These are phyloP conservation scores for Lottia gigantea DNA, from an alignment of 2,888 invertebrate species.

Conservation along the genomic window DNA sequence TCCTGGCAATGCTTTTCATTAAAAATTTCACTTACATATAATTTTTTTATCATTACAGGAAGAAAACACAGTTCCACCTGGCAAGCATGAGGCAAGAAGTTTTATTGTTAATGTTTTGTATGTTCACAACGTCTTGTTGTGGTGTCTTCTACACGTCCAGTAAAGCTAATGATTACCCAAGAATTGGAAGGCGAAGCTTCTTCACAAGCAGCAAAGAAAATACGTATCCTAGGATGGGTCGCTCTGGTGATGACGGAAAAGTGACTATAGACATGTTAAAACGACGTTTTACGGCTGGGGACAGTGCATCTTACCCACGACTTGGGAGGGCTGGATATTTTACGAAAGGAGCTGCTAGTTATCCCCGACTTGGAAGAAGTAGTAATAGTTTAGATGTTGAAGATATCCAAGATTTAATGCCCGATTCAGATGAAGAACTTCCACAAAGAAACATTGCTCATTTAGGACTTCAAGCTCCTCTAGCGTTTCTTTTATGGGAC, in stretches of 20 bases:
- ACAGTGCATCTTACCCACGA: background rate
- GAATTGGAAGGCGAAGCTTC: constrained; percentile 33
- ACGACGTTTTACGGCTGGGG: background rate
- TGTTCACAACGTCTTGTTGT: constrained; percentile 23
- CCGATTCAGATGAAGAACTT: background rate
- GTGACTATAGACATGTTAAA: background rate
- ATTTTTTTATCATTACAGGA: too few species aligned
- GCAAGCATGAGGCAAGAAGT: constrained; percentile 19
- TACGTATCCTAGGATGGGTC: constrained; percentile 34
- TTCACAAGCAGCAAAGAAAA: constrained; percentile 31
- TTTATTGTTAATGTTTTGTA: constrained; percentile 23
- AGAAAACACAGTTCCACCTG: too few species aligned
- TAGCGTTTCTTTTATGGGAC: background rate
- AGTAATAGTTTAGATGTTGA: background rate
- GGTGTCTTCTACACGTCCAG: constrained; percentile 37
- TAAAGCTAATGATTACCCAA: constrained; percentile 35
- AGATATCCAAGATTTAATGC: background rate
- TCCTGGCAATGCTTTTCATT: too few species aligned
- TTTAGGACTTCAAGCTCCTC: background rate
- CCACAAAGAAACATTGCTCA: background rate
- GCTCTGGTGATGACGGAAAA: constrained; percentile 13
- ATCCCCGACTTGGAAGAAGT: background rate
- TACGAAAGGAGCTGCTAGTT: background rate
- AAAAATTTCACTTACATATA: too few species aligned
- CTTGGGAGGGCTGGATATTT: background rate